Percentiles rank a stretch among this genome's conserved stretches.
Evolutionary conservation across 1,140 invertebrate species (phyloP).

Genomic region (Cydia splendana): DNA sequence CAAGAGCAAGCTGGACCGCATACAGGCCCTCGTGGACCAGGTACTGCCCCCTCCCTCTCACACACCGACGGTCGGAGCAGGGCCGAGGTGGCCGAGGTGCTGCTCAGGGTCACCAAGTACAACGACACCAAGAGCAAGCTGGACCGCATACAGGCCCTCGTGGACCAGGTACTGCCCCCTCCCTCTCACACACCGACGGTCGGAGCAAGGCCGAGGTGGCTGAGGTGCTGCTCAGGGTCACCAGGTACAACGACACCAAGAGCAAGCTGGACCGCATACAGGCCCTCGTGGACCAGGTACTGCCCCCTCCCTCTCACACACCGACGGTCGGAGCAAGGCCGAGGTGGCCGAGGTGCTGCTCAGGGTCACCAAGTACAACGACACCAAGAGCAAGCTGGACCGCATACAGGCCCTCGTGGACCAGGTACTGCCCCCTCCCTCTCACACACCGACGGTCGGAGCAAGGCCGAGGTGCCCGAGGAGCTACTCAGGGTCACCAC

Average conservation of each 20-base stretch:
- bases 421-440: no score
- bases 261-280: conserved; percentile 47
- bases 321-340: conserved; percentile 55
- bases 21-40: conserved; percentile 51
- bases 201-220: conserved; percentile 57
- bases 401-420: conserved; percentile 52
- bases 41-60: conserved; percentile 32
- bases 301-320: conserved; percentile 35
- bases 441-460: conserved; percentile 42
- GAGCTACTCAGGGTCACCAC: no score
- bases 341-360: conserved; percentile 54
- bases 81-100: conserved; percentile 51
- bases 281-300: conserved; percentile 50
- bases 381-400: conserved; percentile 46
- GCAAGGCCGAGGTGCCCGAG: no score
- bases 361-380: conserved; percentile 50
- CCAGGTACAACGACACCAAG: conserved; percentile 52
- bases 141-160: conserved; percentile 49
- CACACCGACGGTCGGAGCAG: conserved; percentile 52
- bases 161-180: conserved; percentile 42
- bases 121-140: conserved; percentile 47
- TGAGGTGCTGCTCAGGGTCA: conserved; percentile 48
- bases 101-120: conserved; percentile 53
- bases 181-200: conserved; percentile 45
- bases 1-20: conserved; percentile 43